Evolutionary conservation across 1,140 invertebrate species (phyloP).

Genomic region (Heterodera schachtii): DNA sequence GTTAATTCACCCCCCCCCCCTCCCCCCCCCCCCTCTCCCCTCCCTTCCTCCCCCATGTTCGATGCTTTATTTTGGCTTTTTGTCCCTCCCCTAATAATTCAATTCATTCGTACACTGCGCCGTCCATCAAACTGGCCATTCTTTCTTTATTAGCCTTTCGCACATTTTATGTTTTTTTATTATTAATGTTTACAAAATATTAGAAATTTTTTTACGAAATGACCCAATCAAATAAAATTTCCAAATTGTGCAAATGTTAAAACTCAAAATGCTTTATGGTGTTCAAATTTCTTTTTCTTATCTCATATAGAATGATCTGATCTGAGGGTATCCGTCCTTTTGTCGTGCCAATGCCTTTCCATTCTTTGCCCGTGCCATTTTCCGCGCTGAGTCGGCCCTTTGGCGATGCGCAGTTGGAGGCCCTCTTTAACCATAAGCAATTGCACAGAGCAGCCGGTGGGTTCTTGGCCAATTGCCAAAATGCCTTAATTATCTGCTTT

Average conservation of each 20-base stretch:
- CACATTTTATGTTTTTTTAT: neutral
- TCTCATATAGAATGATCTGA: too few species aligned
- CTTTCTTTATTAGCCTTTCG: neutral
- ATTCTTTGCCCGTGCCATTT: neutral
- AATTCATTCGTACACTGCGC: neutral
- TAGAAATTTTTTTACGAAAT: too few species aligned
- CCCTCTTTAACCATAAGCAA: conserved; percentile 43
- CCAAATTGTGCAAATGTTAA: too few species aligned
- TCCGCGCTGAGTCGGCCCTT: conserved; percentile 28
- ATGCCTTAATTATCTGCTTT: too few species aligned
- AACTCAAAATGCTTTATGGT: too few species aligned
- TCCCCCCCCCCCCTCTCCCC: neutral
- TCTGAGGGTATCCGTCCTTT: too few species aligned
- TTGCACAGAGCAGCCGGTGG: conserved; percentile 26
- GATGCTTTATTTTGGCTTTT: conserved; percentile 1
- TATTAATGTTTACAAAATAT: too few species aligned
- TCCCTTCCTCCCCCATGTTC: too few species aligned
- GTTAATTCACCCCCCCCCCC: neutral
- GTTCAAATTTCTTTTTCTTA: too few species aligned
- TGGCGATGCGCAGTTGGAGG: conserved; percentile 49
- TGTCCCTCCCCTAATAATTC: neutral
- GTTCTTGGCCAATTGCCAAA: conserved; percentile 11
- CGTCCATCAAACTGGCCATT: neutral
- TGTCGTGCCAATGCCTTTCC: neutral
- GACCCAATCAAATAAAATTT: too few species aligned